Conservation (phyloP, 2,797 vertebrate genomes). For the Myotis vivesi region DNA sequence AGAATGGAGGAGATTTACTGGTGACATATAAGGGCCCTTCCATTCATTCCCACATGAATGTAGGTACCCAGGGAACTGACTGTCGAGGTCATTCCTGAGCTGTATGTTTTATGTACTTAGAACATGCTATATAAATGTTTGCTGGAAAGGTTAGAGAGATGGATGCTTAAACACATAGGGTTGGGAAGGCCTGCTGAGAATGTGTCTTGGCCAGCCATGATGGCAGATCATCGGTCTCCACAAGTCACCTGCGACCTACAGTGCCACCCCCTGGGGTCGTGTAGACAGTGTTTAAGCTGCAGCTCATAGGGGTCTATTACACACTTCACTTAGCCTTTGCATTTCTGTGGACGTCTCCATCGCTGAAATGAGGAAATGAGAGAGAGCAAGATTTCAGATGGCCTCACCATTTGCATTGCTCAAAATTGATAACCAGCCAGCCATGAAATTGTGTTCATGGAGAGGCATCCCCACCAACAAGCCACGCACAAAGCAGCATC, state of each 20-base stretch:
- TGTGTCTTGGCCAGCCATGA: neutral
- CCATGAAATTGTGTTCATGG: constrained; percentile 66
- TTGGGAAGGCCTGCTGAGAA: neutral
- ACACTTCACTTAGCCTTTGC: constrained; percentile 48
- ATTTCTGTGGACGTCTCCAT: neutral
- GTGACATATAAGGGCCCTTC: neutral
- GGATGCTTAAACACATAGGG: neutral
- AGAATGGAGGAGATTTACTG: neutral
- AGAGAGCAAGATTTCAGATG: constrained; percentile 56
- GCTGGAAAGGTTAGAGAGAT: neutral
- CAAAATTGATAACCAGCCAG: constrained; percentile 47
- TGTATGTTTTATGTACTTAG: neutral
- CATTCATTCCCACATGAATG: neutral
- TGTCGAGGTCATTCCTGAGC: neutral
- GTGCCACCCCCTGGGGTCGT: neutral
- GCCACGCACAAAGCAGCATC: neutral
- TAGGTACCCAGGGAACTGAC: neutral
- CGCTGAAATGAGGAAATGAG: constrained; percentile 41
- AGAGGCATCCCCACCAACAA: neutral
- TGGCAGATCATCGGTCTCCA: neutral
- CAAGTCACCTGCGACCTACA: neutral
- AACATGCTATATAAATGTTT: neutral
- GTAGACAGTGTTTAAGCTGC: neutral
- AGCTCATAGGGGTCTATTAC: constrained; percentile 13
- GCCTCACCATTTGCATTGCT: constrained; percentile 62